Evolutionary conservation across 1,140 invertebrate species (phyloP).

Genomic region (Trichoplusia ni): DNA sequence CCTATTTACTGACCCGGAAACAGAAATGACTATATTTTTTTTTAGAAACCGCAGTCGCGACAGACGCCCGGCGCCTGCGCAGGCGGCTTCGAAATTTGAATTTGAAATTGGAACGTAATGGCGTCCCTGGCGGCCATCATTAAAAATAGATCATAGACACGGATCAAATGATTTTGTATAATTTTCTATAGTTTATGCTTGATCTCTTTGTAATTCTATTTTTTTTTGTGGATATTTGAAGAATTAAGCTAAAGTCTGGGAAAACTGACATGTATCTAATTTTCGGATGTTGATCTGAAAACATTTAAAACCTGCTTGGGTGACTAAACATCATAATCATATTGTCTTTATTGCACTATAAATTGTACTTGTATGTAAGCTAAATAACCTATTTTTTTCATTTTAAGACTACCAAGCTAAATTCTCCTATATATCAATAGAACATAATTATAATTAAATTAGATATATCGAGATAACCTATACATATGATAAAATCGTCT

Average conservation of each 20-base stretch:
- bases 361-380: too few species aligned
- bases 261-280: too few species aligned
- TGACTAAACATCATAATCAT: too few species aligned
- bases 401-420: too few species aligned
- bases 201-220: slow-evolving; percentile 46
- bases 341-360: too few species aligned
- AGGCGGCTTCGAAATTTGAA: slow-evolving; percentile 54
- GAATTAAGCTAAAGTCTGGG: slow-evolving; percentile 4
- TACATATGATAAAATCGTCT: too few species aligned
- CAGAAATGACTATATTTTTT: slow-evolving; percentile 56
- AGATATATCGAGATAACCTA: too few species aligned
- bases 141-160: slow-evolving; percentile 67
- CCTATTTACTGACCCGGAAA: slow-evolving; percentile 52
- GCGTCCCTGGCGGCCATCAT: slow-evolving; percentile 55
- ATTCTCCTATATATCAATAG: too few species aligned
- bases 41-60: slow-evolving; percentile 56
- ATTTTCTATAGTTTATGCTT: slow-evolving; percentile 58
- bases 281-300: too few species aligned
- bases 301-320: too few species aligned
- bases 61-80: slow-evolving; percentile 55
- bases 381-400: too few species aligned
- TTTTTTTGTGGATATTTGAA: slow-evolving; percentile 28
- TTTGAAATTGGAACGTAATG: slow-evolving; percentile 61
- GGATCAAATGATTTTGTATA: slow-evolving; percentile 48
- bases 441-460: too few species aligned